Percentiles rank a stretch among this genome's conserved stretches.
phyloP scores from a whole-genome alignment of 2,113 vertebrate species.

The Antechinus flavipes region DNA sequence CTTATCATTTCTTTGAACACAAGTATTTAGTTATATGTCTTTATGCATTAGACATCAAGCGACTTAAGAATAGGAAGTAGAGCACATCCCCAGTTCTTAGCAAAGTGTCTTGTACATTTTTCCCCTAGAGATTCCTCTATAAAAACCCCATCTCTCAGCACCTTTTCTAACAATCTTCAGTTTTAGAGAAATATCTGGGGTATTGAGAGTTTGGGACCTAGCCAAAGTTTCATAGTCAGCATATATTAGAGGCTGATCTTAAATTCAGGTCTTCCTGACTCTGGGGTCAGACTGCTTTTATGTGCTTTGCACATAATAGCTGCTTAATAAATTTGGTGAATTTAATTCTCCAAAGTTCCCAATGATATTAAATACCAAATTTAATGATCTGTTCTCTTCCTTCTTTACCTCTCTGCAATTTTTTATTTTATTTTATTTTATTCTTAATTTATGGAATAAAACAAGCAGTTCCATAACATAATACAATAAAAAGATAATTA shows the following conservation, averaged over 20 bases:
- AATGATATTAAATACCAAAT: neutral
- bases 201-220: neutral
- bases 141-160: neutral
- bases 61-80: neutral
- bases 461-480: neutral
- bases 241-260: neutral
- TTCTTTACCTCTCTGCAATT: neutral
- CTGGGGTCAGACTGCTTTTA: neutral
- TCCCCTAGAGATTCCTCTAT: neutral
- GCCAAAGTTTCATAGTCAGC: neutral
- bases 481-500: neutral
- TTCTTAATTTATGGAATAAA: neutral
- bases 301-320: neutral
- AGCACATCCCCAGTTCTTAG: neutral
- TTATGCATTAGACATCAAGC: neutral
- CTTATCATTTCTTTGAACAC: neutral
- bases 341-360: neutral
- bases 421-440: neutral
- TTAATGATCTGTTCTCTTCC: neutral
- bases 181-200: neutral
- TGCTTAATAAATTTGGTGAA: neutral
- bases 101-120: neutral
- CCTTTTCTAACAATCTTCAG: neutral
- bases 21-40: neutral
- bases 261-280: neutral